Percentiles rank a stretch among this genome's conserved stretches.
These are phyloP conservation scores for Charadrius vociferus DNA, from an alignment of 2,113 vertebrate species.

Conservation along the genomic window DNA sequence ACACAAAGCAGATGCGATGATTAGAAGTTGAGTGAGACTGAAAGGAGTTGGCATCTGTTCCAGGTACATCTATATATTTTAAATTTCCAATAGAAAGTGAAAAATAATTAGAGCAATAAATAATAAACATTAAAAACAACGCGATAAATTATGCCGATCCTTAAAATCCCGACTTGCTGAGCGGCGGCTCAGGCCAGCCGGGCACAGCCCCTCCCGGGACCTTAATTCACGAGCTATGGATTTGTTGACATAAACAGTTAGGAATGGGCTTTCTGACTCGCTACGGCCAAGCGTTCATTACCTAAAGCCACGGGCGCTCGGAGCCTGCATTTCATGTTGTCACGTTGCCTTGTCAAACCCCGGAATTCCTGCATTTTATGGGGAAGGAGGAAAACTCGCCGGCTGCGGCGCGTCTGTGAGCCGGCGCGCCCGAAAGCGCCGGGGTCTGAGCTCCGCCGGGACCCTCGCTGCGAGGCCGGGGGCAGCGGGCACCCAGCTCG, in stretches of 20 bases:
- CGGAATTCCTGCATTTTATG: conserved; percentile 29
- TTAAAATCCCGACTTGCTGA: conserved; percentile 41
- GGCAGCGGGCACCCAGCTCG: neutral
- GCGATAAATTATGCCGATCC: conserved; percentile 46
- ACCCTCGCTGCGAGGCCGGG: neutral
- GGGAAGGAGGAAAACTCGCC: neutral
- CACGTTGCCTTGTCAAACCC: conserved; percentile 32
- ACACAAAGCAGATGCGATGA: conserved; percentile 72
- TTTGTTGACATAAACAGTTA: conserved; percentile 56
- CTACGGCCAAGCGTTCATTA: neutral
- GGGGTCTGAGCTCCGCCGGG: neutral
- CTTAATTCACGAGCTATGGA: neutral
- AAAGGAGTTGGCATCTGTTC: conserved; percentile 56
- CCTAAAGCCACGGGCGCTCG: neutral
- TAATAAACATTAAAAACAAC: conserved; percentile 55
- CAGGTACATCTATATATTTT: conserved; percentile 59
- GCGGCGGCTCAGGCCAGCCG: neutral
- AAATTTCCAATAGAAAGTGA: conserved; percentile 60
- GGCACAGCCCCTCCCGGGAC: neutral
- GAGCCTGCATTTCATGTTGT: conserved; percentile 42
- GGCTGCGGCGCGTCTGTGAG: neutral
- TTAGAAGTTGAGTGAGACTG: conserved; percentile 54
- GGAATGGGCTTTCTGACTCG: conserved; percentile 12
- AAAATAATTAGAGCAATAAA: conserved; percentile 65
- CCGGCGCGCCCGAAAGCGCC: neutral